Evolutionary conservation across 2,797 vertebrate genomes (phyloP).

Genomic region (Selene dorsalis): DNA sequence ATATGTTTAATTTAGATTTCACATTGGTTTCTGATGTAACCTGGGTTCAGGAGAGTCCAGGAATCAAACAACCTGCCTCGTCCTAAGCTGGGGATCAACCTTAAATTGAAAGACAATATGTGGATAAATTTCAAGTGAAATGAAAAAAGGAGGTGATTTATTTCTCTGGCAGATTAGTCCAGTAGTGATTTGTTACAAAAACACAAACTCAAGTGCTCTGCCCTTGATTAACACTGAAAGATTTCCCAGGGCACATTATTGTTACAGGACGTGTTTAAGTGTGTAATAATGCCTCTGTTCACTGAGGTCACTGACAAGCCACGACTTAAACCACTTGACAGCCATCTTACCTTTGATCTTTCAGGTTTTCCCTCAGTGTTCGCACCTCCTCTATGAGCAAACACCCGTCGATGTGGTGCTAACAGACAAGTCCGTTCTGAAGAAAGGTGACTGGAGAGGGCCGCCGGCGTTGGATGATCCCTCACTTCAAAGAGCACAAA

Average conservation of each 20-base stretch:
- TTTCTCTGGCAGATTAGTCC: conserved; percentile 17
- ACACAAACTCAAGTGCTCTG: background rate
- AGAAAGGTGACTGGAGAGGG: conserved; percentile 16
- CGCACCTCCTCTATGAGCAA: conserved; percentile 65
- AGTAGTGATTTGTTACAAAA: background rate
- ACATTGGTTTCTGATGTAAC: no score
- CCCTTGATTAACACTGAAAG: background rate
- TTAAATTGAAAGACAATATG: no score
- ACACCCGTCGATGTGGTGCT: conserved; percentile 48
- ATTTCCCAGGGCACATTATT: conserved; percentile 15
- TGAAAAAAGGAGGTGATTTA: background rate
- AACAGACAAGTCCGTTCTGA: conserved; percentile 63
- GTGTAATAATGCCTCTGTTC: conserved; percentile 36
- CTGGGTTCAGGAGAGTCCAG: no score
- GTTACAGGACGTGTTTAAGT: conserved; percentile 18
- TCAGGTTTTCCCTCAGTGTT: conserved; percentile 56
- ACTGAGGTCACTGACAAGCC: conserved; percentile 63
- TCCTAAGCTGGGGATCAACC: no score
- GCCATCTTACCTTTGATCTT: conserved; percentile 68
- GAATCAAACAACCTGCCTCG: no score
- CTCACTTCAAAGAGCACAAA: conserved; percentile 67
- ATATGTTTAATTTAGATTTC: no score
- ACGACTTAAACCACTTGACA: conserved; percentile 61
- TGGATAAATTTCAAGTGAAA: no score
- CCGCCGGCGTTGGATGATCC: conserved; percentile 56